Evolutionary conservation across 2,888 invertebrate species (phyloP), one percentile per base, ranked within the genome.

Genomic region (Eurois occulta): DNA sequence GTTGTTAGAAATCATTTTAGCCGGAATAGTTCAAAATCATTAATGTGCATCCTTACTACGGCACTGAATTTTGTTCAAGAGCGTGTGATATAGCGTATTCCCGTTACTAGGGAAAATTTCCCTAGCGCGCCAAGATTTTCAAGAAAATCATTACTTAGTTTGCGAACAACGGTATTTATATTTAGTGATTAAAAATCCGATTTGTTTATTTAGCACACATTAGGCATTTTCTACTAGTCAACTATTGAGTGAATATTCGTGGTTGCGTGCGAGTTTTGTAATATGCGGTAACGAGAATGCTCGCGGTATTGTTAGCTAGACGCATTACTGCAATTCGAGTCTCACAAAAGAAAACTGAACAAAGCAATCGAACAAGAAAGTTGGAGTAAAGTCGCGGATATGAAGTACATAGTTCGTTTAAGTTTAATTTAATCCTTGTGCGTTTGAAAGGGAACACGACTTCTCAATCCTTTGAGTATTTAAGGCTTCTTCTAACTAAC

Each of bases 361-460:
- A 35, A 48, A 82, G 55, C 13, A 62, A 58, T 32, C 43, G 48
- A 74, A 65, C 28, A 68, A 46, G 38, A 18, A 48, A 48, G 64
- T 69, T 69, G 11, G 41, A 65, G 46, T 55, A 48, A 64, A 41
- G 46, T 68, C 28, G 24, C 55, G 55, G 35, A 52, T 65, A 75
- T 32, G 24, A 64, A 68, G 32, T 75, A n/a, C n/a, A n/a, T n/a
- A 60, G 55, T 66, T 58, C 35, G 46, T 64, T 78, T 60, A 43
- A 70, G 64, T 79, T 69, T 55, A 74, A 73, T 80, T 67, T 58
- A 65, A 74, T 35, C 48, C 68, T 43, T 67, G 52, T 55, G 55
- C 46, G 10, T 80, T 62, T 71, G 60, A 71, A 77, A 77, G 52
- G 71, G 58, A 77, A 64, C 67, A 43, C 48, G 52, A 67, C 24